Percentiles rank a stretch among this genome's conserved stretches.
phyloP scores from a whole-genome alignment of 2,888 invertebrate genomes.

The Oxycera nigricornis region DNA sequence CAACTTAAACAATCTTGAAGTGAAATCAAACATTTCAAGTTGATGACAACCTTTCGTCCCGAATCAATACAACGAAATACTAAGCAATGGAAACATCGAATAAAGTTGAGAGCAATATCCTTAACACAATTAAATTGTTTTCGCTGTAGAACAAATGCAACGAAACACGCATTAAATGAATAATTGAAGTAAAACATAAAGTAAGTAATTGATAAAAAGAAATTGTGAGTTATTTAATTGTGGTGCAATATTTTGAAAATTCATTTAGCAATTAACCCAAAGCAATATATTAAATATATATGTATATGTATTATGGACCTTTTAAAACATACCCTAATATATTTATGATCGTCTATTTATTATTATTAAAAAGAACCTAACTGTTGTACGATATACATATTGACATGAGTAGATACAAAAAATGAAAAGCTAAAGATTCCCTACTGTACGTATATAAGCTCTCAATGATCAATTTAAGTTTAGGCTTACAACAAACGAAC shows the following conservation, averaged over 20 bases:
- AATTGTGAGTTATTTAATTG: constrained; percentile 44
- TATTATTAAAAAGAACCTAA: constrained; percentile 26
- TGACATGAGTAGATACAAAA: constrained; percentile 4
- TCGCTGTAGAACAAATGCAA: not conserved
- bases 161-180: constrained; percentile 26
- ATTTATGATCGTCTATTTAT: constrained; percentile 35
- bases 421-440: constrained; percentile 19
- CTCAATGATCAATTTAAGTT: not conserved
- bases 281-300: constrained; percentile 44
- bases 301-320: too few relatives aligned
- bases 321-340: constrained; percentile 29
- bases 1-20: not conserved
- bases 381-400: constrained; percentile 31
- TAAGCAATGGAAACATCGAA: constrained; percentile 17
- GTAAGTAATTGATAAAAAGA: constrained; percentile 32
- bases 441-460: not conserved
- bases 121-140: constrained; percentile 28
- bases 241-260: constrained; percentile 40
- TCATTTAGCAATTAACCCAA: constrained; percentile 46
- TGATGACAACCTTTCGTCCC: not conserved
- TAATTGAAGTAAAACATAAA: too few relatives aligned
- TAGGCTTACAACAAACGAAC: constrained; percentile 3
- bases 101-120: constrained; percentile 36
- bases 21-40: not conserved
- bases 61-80: constrained; percentile 19